These are phyloP conservation scores for Eristalinus sepulchralis DNA, from an alignment of 2,888 invertebrate genomes.

Conservation along the genomic window DNA sequence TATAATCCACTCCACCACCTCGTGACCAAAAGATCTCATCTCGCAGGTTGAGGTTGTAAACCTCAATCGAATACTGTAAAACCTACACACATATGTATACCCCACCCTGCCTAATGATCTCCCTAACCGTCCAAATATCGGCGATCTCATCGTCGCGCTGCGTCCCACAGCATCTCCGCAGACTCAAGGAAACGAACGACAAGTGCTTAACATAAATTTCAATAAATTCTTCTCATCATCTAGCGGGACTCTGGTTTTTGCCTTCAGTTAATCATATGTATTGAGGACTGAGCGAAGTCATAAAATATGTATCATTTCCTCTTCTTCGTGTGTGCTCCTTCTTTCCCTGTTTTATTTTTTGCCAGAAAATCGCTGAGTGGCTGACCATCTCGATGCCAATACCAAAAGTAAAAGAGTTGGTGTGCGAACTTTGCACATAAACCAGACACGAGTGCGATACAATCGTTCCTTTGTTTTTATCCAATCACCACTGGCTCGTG, in stretches of 20 bases:
- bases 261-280: conserved; percentile 40
- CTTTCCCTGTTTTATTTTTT: not conserved
- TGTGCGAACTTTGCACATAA: conserved; percentile 24
- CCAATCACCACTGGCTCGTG: not conserved
- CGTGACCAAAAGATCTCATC: not conserved
- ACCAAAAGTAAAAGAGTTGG: conserved; percentile 55
- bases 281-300: conserved; percentile 37
- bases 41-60: not conserved
- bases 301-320: conserved; percentile 23
- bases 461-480: not conserved
- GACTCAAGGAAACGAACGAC: not conserved
- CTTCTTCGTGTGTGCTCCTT: not conserved
- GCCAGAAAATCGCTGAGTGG: not conserved
- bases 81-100: not conserved
- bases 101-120: not conserved
- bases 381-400: not conserved
- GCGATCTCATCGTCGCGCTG: not conserved
- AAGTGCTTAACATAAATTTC: conserved; percentile 21
- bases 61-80: not conserved
- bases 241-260: conserved; percentile 45
- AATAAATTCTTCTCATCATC: conserved; percentile 28
- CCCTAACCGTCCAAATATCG: not conserved
- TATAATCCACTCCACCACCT: not conserved
- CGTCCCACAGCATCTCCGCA: not conserved
- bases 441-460: not conserved